Base-by-base conservation (phyloP, 2,797 vertebrate genomes). In the Pyrocephalus nanus region DNA sequence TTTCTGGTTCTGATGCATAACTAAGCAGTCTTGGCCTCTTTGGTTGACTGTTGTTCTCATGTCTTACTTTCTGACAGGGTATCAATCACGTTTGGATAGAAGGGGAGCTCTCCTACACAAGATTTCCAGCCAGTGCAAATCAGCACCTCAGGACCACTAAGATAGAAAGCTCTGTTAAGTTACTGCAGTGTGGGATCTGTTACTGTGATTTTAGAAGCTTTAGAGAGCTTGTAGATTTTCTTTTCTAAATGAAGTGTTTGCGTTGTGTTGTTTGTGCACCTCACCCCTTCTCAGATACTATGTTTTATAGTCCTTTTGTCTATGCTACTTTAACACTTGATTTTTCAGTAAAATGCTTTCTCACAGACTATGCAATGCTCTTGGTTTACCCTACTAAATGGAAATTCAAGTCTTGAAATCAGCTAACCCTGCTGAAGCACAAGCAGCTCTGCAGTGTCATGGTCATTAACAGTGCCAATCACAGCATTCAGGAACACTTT, bases 401-500 rank as follows among this genome's bases (percentile, higher is more conserved):
- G 79, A 83, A 92, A 84, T 72, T 61, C 66, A 81, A 64, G 55
- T 78, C 70, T 60, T 58, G 79, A 91, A 93, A 90, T 84, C 53
- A 90, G 70, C 87, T 89, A 92, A 83, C 62, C 60, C 50, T 84
- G 87, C 73, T 92, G 89, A 94, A 96, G 55, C 82, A 71, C 57
- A 78, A 91, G 79, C 84, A 92, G 74, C 77, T 92, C 84, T 94
- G 88, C 90, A 92, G 84, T 74, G 91, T 88, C 91, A 88, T 81
- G 62, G 70, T 91, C 92, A 96, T 96, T 95, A 94, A 80, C 82
- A 66, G 55, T 93, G 91, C 79, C 95, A 95, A 60, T 96, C 95
- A 94, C 67, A 67, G 79, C 47, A 76, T 62, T 92, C 65, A 69
- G 71, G 85, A 95, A 43, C 4, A 8, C n/a, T 77, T 94, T 91